Base-by-base conservation (phyloP, 2,113 vertebrate species). In the Tenrec ecaudatus region DNA sequence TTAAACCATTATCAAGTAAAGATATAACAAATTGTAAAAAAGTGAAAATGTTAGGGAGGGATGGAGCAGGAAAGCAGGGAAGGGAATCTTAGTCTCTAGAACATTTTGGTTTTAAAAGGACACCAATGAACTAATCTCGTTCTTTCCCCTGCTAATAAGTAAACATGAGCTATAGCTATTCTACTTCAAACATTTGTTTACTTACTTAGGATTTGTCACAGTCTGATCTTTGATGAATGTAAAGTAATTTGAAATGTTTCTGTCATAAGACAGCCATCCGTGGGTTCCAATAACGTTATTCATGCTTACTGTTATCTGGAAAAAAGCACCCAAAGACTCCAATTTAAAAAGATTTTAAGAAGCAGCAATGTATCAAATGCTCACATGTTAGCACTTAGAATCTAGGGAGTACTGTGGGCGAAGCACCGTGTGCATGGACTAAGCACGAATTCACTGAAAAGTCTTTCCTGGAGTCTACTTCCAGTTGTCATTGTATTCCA, bases 211-310 rank as follows among this genome's bases (percentile, higher is more conserved):
- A 98, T 99, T 99, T 97, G 99, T 98, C 89, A 99, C 99, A 17
- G 99, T 99, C 95, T 99, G 99, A 97, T 99, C 99, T 96, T 98
- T 99, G 91, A 99, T 99, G 97, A 99, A 99, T 38, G 99, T 99
- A 97, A 99, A 99, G 97, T 99, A 99, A 98, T 99, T 99, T 97
- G 99, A 99, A 96, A 99, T 99, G 96, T 98, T 99, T 98, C 98
- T 99, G 94, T 99, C 99, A 76, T 99, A 99, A 82, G 99, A 98
- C 89, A 99, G 98, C 99, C 99, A 99, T 60, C 99, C 99, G 31
- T 99, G 99, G 38, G 98, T 99, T 97, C 99, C 99, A 87, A 99
- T 97, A 96, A 99, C 75, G 23, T 98, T 99, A 96, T 99, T 99
- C 97, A 98, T 98, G 96, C 98, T 99, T 94, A 99, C 82, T 0